Percentiles rank a stretch among this genome's conserved stretches.
Conservation (phyloP, 2,113 vertebrate species). For the Felis catus region F.catus_Fca126_mat1.0 CM031412.1:50100501-50101000, state of each 20-base stretch:
- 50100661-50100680: background rate
- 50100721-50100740: background rate
- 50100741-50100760: background rate
- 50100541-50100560: background rate
- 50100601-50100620: background rate
- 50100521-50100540: background rate
- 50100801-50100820: background rate
- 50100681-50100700: background rate
- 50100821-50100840: background rate
- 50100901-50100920: background rate
- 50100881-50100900: background rate
- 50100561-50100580: background rate
- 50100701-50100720: background rate
- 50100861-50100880: background rate
- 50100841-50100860: background rate
- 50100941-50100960: background rate
- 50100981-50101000: background rate
- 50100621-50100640: background rate
- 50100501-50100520: background rate
- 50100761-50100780: background rate
- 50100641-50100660: background rate
- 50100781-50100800: background rate
- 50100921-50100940: background rate
- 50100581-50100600: background rate
- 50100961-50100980: background rate